Evolutionary conservation across 2,113 vertebrate species (phyloP).

Genomic region (Trachemys scripta): DNA sequence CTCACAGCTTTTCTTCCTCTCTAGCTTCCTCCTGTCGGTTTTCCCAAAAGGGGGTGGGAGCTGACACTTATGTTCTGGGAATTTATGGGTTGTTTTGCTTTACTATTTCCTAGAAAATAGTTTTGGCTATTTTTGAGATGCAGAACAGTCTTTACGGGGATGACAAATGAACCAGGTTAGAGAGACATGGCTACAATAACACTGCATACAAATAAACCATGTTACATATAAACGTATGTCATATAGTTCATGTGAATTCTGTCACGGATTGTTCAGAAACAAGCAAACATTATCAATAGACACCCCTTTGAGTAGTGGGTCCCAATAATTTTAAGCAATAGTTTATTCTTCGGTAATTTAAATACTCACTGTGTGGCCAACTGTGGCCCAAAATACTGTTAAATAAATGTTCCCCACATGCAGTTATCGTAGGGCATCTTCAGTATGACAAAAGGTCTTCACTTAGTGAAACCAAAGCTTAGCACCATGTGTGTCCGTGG

Average conservation of each 20-base stretch:
- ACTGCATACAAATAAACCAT: not conserved
- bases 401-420: conserved; percentile 28
- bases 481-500: conserved; percentile 34
- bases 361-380: conserved; percentile 23
- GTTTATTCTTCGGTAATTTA: conserved; percentile 17
- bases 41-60: not conserved
- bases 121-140: not conserved
- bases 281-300: conserved; percentile 40
- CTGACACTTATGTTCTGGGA: not conserved
- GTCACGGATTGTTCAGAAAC: conserved; percentile 5
- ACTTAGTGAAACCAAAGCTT: conserved; percentile 51
- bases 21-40: not conserved
- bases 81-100: not conserved
- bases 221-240: not conserved
- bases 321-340: conserved; percentile 32
- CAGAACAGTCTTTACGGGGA: not conserved
- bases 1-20: not conserved
- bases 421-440: conserved; percentile 65
- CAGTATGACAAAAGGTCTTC: conserved; percentile 54
- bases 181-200: not conserved
- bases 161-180: not conserved
- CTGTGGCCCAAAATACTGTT: conserved; percentile 51
- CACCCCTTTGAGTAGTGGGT: conserved; percentile 11
- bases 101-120: not conserved
- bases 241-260: not conserved